Conservation (phyloP, 2,888 invertebrate species). For the Petrophora chlorosata region DNA sequence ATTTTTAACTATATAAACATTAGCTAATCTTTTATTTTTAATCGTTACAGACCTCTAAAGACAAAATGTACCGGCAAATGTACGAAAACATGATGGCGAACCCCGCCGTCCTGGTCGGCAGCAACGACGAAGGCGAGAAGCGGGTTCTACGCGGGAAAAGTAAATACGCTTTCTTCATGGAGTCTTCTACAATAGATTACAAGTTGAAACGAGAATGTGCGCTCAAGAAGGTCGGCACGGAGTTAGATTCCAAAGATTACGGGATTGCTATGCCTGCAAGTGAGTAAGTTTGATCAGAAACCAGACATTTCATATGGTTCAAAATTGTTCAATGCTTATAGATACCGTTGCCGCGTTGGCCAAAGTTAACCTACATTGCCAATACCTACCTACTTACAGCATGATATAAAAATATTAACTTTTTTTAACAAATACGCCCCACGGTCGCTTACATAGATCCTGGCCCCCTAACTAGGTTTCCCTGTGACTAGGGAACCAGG, state of each 20-base stretch:
- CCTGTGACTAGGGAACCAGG: too few species aligned
- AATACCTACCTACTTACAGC: too few species aligned
- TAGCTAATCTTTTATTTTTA: neutral
- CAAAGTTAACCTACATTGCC: too few species aligned
- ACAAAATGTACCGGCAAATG: slow-evolving; percentile 93
- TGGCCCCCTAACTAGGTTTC: too few species aligned
- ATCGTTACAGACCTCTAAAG: slow-evolving; percentile 85
- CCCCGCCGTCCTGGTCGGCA: slow-evolving; percentile 89
- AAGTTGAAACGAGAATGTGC: slow-evolving; percentile 92
- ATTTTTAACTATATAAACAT: neutral
- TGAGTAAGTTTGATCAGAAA: slow-evolving; percentile 67
- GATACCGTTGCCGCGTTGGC: too few species aligned
- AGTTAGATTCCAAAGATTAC: slow-evolving; percentile 92
- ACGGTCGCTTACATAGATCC: too few species aligned
- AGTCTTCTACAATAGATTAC: slow-evolving; percentile 96
- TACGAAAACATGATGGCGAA: slow-evolving; percentile 94
- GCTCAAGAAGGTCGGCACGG: slow-evolving; percentile 90
- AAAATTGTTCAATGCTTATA: neutral
- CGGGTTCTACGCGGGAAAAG: slow-evolving; percentile 84
- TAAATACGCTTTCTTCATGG: slow-evolving; percentile 97
- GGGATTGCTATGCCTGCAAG: slow-evolving; percentile 94
- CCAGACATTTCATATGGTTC: neutral
- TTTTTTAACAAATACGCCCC: too few species aligned
- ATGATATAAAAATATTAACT: too few species aligned
- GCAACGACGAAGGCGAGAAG: slow-evolving; percentile 93